phyloP scores from a whole-genome alignment of 2,888 invertebrate genomes.

The Bellardia pandia region DNA sequence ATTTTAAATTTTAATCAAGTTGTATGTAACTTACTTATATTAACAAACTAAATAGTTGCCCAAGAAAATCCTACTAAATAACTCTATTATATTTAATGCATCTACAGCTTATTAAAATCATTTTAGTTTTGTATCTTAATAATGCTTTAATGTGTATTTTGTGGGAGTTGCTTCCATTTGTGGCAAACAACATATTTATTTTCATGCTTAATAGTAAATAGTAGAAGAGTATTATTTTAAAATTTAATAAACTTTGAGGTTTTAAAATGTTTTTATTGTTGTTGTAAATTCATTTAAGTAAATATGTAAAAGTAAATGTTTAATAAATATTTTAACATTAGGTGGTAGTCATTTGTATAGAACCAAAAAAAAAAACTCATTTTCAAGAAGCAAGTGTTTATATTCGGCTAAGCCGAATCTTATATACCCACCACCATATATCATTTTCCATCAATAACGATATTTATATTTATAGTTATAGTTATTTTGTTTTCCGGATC shows the following conservation, averaged over 20 bases:
- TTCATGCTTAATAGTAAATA: background rate
- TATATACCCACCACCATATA: background rate
- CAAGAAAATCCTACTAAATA: background rate
- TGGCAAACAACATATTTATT: background rate
- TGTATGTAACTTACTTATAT: background rate
- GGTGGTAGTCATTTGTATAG: too few relatives aligned
- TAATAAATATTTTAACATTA: too few relatives aligned
- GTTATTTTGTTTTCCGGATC: too few relatives aligned
- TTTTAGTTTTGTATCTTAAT: background rate
- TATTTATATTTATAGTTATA: too few relatives aligned
- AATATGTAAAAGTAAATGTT: background rate
- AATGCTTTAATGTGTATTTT: background rate
- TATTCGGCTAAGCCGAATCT: background rate
- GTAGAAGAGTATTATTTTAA: slow-evolving; percentile 21
- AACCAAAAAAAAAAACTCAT: background rate
- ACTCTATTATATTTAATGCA: background rate
- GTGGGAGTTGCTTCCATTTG: background rate
- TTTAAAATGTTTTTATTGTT: slow-evolving; percentile 16
- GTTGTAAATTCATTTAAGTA: background rate
- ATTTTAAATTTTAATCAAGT: slow-evolving; percentile 12
- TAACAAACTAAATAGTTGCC: background rate
- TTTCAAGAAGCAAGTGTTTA: background rate
- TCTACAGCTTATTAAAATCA: background rate
- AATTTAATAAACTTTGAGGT: slow-evolving; percentile 55
- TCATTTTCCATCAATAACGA: background rate